A percentile compares a stretch with the other conserved stretches of the same genome.
Evolutionary conservation across 2,113 vertebrate genomes (phyloP).

Genomic region (Tichodroma muraria): DNA sequence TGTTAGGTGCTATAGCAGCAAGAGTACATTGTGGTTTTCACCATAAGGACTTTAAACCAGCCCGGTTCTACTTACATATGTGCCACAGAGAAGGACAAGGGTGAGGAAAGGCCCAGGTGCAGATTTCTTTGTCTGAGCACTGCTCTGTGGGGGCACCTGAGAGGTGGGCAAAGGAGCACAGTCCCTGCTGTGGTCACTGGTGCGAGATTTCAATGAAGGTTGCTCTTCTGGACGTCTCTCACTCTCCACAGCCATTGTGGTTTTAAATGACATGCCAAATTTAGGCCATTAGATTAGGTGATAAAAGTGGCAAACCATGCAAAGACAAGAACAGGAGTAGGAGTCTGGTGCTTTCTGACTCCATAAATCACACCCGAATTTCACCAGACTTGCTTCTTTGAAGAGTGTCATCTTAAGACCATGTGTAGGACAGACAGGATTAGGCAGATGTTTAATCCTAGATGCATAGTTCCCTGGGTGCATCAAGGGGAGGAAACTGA

Average conservation of each 20-base stretch:
- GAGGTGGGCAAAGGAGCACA: background rate
- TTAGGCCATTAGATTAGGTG: background rate
- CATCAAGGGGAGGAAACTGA: background rate
- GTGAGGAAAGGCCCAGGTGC: background rate
- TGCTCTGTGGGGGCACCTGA: rapidly evolving
- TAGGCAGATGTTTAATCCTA: background rate
- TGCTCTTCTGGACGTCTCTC: background rate
- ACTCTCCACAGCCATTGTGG: background rate
- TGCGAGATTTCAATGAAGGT: background rate
- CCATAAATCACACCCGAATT: background rate
- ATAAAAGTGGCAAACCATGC: background rate
- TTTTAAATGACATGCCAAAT: background rate
- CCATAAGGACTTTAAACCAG: background rate
- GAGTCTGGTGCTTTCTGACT: background rate
- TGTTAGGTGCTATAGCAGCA: background rate
- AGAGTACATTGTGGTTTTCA: background rate
- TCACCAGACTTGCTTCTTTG: background rate
- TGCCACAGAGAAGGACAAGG: background rate
- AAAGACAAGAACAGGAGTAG: background rate
- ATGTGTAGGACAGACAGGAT: background rate
- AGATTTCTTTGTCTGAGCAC: background rate
- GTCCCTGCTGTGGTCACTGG: background rate
- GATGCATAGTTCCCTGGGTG: background rate
- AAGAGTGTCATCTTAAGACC: background rate
- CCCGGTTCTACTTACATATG: background rate